These are phyloP conservation scores for Aelia acuminata DNA, from an alignment of 2,888 invertebrate genomes.

Conservation along the genomic window DNA sequence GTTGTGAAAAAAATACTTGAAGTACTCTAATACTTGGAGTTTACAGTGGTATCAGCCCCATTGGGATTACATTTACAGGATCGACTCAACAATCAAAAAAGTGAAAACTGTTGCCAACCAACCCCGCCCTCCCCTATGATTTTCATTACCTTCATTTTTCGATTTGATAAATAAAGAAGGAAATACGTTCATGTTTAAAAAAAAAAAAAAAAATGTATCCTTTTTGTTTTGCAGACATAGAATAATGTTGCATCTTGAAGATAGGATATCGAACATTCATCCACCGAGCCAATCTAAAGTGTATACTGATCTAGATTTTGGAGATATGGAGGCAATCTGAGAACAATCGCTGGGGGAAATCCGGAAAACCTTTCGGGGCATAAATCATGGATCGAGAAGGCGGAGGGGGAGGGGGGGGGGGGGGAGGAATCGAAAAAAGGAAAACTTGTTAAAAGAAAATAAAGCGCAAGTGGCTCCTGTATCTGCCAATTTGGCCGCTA, in stretches of 20 bases:
- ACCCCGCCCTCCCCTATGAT: too few species aligned
- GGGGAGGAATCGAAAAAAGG: not conserved
- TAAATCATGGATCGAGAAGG: constrained; percentile 28
- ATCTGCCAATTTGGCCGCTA: constrained; percentile 35
- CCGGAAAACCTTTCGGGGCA: constrained; percentile 6
- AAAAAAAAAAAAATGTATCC: not conserved
- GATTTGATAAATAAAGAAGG: too few species aligned
- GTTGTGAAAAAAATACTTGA: too few species aligned
- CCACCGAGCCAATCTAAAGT: not conserved
- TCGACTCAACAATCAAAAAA: too few species aligned
- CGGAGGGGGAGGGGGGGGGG: not conserved
- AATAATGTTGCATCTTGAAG: not conserved
- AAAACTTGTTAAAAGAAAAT: constrained; percentile 22
- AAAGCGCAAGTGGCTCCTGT: constrained; percentile 3
- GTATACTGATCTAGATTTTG: not conserved
- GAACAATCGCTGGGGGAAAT: not conserved
- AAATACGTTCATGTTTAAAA: too few species aligned
- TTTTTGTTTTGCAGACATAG: not conserved
- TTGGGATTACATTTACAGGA: too few species aligned
- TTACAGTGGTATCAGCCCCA: too few species aligned
- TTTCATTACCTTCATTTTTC: too few species aligned
- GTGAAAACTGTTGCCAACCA: too few species aligned
- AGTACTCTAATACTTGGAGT: too few species aligned
- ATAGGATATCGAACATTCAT: not conserved
- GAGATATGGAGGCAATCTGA: constrained; percentile 24